Percentiles rank a stretch among this genome's conserved stretches.
phyloP scores from a whole-genome alignment of 2,797 vertebrate species.

The Pyrocephalus nanus region DNA sequence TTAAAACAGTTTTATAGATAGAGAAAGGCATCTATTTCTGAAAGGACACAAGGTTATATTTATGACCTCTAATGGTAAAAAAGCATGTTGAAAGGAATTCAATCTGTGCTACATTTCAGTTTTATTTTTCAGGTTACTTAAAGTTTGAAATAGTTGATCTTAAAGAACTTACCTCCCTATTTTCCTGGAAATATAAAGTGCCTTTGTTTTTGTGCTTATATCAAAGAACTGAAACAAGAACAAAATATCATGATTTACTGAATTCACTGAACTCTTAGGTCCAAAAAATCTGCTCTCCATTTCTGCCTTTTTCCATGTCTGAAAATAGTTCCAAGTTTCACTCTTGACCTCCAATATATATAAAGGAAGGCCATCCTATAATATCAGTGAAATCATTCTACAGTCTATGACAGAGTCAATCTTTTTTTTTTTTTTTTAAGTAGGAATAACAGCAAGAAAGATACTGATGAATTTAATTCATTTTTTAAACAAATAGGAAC shows the following conservation, averaged over 20 bases:
- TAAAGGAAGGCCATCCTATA: neutral
- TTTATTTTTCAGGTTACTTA: constrained; percentile 24
- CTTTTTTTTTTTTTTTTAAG: neutral
- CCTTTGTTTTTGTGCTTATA: neutral
- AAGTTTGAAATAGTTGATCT: neutral
- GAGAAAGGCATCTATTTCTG: neutral
- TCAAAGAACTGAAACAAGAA: neutral
- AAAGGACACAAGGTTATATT: neutral
- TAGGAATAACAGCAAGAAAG: neutral
- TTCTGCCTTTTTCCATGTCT: neutral
- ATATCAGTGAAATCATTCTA: neutral
- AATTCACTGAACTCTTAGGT: neutral
- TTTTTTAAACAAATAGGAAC: neutral
- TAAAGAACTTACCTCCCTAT: neutral
- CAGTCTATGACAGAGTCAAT: neutral
- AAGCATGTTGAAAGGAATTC: neutral
- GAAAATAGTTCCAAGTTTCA: neutral
- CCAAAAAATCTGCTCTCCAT: neutral
- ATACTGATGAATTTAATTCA: neutral
- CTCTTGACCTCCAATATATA: neutral
- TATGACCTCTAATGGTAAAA: neutral
- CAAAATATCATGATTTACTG: neutral
- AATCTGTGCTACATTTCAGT: neutral
- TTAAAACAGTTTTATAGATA: neutral
- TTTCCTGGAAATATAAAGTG: neutral